Evolutionary conservation across 2,888 invertebrate genomes (phyloP), one percentile per base, ranked within the genome.

Genomic region (Tachina grossa): DNA sequence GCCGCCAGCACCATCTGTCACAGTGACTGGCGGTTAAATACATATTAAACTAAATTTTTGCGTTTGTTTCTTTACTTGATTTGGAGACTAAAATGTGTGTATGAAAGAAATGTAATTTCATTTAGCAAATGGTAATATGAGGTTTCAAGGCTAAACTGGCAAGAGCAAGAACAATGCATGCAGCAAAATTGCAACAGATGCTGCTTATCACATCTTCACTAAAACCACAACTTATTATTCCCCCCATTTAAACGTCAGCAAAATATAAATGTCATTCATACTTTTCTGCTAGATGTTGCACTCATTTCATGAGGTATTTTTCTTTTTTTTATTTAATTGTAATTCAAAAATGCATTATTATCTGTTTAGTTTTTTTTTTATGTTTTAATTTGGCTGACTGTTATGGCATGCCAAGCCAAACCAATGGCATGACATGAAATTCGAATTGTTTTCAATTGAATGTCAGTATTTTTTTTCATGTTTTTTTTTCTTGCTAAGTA

Each of bases 11-110:
- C n/a, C 10, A 59, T 53, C 43, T 51, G 61, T 68, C 66, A 41
- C 51, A 57, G 19, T 43, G 43, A 31, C 31, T 66, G 10, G 63
- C 9, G 51, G 84, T 53, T 84, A 84, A 84, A 59, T 76, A 53
- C 84, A 80, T 77, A 84, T 84, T 80, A 80, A 84, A 80, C 76
- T 76, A 65, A 84, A 76, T 84, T 45, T 76, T 76, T 65, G 0
- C 51, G 16, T 6, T 31, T n/a, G n/a, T 39, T 31, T 39, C 51
- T n/a, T 43, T 57, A 47, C 39, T 59, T 75, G 39, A 22, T 59
- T 59, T 39, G 14, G 9, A 39, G 51, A 13, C 51, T 13, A 49
- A 47, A 47, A 14, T 14, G 10, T 19, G 43, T 31, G 10, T 19
- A 19, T 31, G 31, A 22, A 41, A 43, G 41, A 43, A 41, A 43